These are phyloP conservation scores for Chrysotoxum bicinctum DNA, from an alignment of 2,888 invertebrate genomes.

Conservation along the genomic window DNA sequence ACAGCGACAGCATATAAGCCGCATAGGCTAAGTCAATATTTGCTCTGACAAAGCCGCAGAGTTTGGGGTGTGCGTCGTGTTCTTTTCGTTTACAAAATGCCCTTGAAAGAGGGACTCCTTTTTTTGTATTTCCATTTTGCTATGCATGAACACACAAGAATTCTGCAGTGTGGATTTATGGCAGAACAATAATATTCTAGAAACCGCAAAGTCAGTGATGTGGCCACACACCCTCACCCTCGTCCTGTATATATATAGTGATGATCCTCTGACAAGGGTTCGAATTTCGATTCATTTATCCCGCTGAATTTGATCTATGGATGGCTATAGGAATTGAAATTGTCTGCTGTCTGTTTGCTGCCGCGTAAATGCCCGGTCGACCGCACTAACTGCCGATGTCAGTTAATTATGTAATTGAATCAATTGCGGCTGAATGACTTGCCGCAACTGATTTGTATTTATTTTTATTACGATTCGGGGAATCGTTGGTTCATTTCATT, in stretches of 20 bases:
- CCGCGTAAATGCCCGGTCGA: conserved; percentile 23
- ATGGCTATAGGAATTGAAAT: conserved; percentile 33
- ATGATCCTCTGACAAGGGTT: conserved; percentile 67
- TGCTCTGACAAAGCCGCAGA: conserved; percentile 46
- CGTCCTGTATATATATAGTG: not conserved
- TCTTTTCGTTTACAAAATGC: conserved; percentile 5
- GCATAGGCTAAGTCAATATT: conserved; percentile 70
- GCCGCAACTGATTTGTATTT: conserved; percentile 67
- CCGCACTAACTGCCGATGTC: conserved; percentile 66
- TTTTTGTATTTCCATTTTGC: conserved; percentile 47
- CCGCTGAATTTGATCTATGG: conserved; percentile 51
- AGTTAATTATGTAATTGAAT: conserved; percentile 73
- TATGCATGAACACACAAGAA: conserved; percentile 57
- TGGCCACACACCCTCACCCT: conserved; percentile 26
- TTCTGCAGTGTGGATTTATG: conserved; percentile 55
- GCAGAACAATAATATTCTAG: conserved; percentile 65
- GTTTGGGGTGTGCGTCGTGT: conserved; percentile 44
- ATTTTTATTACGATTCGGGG: conserved; percentile 45
- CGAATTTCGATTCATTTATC: conserved; percentile 63
- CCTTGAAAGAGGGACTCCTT: conserved; percentile 9
- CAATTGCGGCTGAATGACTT: conserved; percentile 70
- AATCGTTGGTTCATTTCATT: conserved; percentile 57
- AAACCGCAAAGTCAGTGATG: conserved; percentile 66
- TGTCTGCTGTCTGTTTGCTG: conserved; percentile 18
- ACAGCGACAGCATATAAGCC: conserved; percentile 39